A percentile compares a stretch with the other conserved stretches of the same genome.
Evolutionary conservation across 2,888 invertebrate genomes (phyloP).

Genomic region (Gandaritis pyraliata): DNA sequence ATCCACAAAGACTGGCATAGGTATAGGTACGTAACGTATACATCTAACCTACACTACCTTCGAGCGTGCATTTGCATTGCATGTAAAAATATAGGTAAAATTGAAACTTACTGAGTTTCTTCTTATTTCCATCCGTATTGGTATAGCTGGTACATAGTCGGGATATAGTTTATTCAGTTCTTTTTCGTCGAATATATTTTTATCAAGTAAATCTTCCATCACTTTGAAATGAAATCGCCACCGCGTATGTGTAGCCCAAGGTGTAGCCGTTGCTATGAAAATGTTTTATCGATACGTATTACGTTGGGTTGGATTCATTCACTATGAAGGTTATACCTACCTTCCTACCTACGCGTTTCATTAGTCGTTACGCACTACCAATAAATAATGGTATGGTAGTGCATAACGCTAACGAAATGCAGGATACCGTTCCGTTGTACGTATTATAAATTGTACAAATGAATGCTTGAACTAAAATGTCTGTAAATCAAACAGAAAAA

Average conservation of each 20-base stretch:
- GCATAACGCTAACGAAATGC: background rate
- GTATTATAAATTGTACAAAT: too few relatives aligned
- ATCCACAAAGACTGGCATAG: too few relatives aligned
- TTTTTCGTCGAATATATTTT: slow-evolving; percentile 61
- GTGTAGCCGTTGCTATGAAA: slow-evolving; percentile 28
- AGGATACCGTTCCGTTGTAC: too few relatives aligned
- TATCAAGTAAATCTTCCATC: slow-evolving; percentile 65
- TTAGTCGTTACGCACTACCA: too few relatives aligned
- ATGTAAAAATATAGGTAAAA: background rate
- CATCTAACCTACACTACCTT: background rate
- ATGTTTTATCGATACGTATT: slow-evolving; percentile 39
- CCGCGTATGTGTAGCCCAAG: too few relatives aligned
- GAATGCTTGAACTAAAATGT: too few relatives aligned
- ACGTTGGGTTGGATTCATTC: too few relatives aligned
- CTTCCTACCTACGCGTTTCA: too few relatives aligned
- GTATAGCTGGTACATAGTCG: slow-evolving; percentile 58
- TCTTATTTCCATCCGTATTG: slow-evolving; percentile 62
- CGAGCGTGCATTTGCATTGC: background rate
- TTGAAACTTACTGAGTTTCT: slow-evolving; percentile 57
- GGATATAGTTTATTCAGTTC: slow-evolving; percentile 60
- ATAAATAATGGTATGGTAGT: too few relatives aligned
- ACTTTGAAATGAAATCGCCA: slow-evolving; percentile 19
- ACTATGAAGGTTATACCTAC: slow-evolving; percentile 21
- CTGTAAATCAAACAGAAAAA: too few relatives aligned
- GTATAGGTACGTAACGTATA: too few relatives aligned